These are phyloP conservation scores for Calephelis nemesis DNA, from an alignment of 1,140 invertebrate species.

Conservation along the genomic window DNA sequence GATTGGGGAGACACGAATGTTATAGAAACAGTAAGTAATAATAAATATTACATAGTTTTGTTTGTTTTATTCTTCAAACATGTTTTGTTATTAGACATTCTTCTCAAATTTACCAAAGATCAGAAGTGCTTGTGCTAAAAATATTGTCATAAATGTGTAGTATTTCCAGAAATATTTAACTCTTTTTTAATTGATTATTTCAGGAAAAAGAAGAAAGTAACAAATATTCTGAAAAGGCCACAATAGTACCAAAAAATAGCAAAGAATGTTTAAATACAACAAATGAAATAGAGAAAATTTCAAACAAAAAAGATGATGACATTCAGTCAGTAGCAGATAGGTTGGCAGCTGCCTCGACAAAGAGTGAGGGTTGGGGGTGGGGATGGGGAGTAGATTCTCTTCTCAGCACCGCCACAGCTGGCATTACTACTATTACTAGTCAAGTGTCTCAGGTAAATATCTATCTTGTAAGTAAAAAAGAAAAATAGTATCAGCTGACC, in stretches of 20 bases:
- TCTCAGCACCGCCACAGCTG: constrained; percentile 85
- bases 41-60: too few species aligned
- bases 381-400: constrained; percentile 87
- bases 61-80: too few species aligned
- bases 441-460: constrained; percentile 83
- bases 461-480: not conserved
- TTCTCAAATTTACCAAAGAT: too few species aligned
- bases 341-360: constrained; percentile 38
- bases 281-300: constrained; percentile 38
- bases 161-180: not conserved
- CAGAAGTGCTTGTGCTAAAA: too few species aligned
- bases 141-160: not conserved
- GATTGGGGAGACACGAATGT: constrained; percentile 74
- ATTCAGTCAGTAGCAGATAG: constrained; percentile 32
- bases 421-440: constrained; percentile 86
- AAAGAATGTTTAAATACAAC: constrained; percentile 30
- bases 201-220: constrained; percentile 1
- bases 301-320: not conserved
- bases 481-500: not conserved
- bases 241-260: not conserved
- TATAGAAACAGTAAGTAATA: constrained; percentile 21
- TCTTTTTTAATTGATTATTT: not conserved
- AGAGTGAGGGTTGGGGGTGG: constrained; percentile 76
- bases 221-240: not conserved
- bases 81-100: too few species aligned